A percentile compares a stretch with the other conserved stretches of the same genome.
These are phyloP conservation scores for Cerceris rybyensis DNA, from an alignment of 2,888 invertebrate species.

Conservation along the genomic window DNA sequence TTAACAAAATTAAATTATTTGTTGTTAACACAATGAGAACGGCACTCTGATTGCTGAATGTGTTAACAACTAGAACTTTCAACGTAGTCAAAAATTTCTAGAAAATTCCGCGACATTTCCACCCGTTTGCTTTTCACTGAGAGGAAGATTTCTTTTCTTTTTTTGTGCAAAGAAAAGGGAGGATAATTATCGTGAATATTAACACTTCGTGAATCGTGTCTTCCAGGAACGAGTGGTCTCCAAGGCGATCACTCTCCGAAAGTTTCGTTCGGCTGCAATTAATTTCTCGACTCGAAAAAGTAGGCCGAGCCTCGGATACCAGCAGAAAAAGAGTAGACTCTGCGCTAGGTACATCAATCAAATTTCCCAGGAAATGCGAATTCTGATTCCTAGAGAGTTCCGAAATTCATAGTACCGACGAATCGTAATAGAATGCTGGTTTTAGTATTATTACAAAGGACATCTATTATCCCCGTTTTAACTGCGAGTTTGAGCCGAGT, in stretches of 20 bases:
- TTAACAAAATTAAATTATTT: too few relatives aligned
- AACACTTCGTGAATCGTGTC: neutral
- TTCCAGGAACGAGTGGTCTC: conserved; percentile 1
- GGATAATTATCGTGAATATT: conserved; percentile 17
- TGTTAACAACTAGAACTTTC: too few relatives aligned
- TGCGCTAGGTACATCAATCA: conserved; percentile 28
- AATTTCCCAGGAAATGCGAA: conserved; percentile 17
- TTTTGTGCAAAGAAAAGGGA: conserved; percentile 1
- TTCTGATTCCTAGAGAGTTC: neutral
- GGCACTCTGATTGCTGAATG: too few relatives aligned
- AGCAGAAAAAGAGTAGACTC: conserved; percentile 13
- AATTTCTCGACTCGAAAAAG: conserved; percentile 25
- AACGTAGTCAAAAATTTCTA: too few relatives aligned
- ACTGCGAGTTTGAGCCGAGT: too few relatives aligned
- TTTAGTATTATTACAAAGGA: too few relatives aligned
- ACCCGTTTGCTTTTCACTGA: conserved; percentile 7
- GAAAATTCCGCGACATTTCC: neutral
- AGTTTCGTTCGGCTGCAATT: conserved; percentile 30
- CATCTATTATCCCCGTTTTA: too few relatives aligned
- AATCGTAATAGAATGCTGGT: neutral
- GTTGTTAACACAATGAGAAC: too few relatives aligned
- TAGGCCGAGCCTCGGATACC: neutral
- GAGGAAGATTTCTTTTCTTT: neutral
- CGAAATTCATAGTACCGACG: conserved; percentile 26
- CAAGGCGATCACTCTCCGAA: conserved; percentile 1